Percentiles rank a stretch among this genome's conserved stretches.
These are phyloP conservation scores for Hyposoter didymator DNA, from an alignment of 2,888 invertebrate genomes.

Conservation along the genomic window DNA sequence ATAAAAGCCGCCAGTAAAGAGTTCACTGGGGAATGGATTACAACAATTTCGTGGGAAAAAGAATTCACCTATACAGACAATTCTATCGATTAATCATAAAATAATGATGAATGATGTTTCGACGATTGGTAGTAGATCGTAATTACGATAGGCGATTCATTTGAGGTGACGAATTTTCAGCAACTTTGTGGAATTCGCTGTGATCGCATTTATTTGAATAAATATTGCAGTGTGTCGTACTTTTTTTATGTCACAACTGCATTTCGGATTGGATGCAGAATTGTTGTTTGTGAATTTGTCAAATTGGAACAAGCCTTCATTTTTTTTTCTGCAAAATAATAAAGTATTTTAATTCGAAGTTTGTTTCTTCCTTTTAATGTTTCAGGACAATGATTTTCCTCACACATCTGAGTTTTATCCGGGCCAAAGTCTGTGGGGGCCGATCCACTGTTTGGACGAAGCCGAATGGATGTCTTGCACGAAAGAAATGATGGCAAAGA, in stretches of 20 bases:
- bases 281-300: background rate
- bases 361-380: constrained; percentile 42
- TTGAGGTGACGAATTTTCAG: no score
- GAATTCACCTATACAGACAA: background rate
- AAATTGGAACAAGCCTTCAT: background rate
- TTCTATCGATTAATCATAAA: no score
- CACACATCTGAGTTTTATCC: constrained; percentile 87
- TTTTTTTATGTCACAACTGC: no score
- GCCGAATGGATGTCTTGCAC: constrained; percentile 93
- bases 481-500: constrained; percentile 88
- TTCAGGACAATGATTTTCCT: constrained; percentile 86
- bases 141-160: no score
- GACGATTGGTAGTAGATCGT: no score
- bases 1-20: background rate
- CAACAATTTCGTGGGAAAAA: background rate
- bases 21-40: background rate
- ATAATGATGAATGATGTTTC: no score
- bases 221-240: background rate
- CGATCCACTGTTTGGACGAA: constrained; percentile 90
- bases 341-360: background rate
- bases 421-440: constrained; percentile 91
- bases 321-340: background rate
- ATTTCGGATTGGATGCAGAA: background rate
- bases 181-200: background rate
- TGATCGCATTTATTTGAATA: background rate